Conservation (phyloP, 2,888 invertebrate genomes). For the Pristionchus maxplancki region DNA sequence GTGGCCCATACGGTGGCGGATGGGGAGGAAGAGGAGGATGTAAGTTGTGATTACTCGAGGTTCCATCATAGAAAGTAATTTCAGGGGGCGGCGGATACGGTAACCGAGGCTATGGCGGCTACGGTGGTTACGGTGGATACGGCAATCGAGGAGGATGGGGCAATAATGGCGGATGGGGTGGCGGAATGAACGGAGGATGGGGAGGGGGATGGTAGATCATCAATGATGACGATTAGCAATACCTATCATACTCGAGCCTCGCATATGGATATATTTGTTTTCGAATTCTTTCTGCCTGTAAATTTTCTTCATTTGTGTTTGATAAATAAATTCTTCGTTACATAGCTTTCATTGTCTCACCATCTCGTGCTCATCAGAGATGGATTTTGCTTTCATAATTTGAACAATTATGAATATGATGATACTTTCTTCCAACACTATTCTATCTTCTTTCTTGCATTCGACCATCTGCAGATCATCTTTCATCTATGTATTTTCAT, state of each 20-base stretch:
- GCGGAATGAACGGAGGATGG: background rate
- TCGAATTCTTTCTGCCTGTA: background rate
- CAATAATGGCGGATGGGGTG: background rate
- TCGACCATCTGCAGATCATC: background rate
- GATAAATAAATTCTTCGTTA: background rate
- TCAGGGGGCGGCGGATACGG: slow-evolving; percentile 3
- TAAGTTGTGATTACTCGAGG: background rate
- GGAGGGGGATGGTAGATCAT: background rate
- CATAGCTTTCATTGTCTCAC: background rate
- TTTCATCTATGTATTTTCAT: too few relatives aligned
- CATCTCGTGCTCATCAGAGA: background rate
- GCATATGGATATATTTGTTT: too few relatives aligned
- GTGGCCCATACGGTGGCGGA: background rate
- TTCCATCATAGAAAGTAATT: background rate
- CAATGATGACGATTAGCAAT: too few relatives aligned
- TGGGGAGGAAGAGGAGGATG: background rate
- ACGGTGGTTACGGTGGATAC: background rate
- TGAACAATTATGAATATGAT: too few relatives aligned
- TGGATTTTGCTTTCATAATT: too few relatives aligned
- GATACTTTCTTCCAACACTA: too few relatives aligned
- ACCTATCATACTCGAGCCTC: too few relatives aligned
- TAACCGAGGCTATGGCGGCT: background rate
- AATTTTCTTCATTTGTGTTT: background rate
- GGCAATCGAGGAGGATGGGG: background rate
- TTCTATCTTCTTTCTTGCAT: background rate